phyloP scores from a whole-genome alignment of 92 coral and sea anemone genomes.

The Actinostola sp. region DNA sequence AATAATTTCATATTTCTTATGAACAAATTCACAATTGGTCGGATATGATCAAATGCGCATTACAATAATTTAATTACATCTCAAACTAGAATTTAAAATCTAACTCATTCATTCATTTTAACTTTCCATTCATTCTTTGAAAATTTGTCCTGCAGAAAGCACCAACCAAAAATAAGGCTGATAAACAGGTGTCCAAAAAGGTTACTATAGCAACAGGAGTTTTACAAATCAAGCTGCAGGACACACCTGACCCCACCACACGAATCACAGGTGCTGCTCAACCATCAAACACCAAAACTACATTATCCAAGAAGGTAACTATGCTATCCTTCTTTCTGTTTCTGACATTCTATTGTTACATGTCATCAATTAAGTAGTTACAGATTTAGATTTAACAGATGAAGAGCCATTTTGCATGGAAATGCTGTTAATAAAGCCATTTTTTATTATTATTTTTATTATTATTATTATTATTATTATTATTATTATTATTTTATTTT shows the following conservation, averaged over 20 bases:
- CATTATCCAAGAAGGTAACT: not conserved
- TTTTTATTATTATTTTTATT: too few relatives aligned
- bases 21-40: too few relatives aligned
- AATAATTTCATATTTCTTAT: too few relatives aligned
- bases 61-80: not conserved
- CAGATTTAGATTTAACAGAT: too few relatives aligned
- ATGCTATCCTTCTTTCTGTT: not conserved
- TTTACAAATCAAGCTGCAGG: conserved; percentile 18
- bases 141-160: not conserved
- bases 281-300: not conserved
- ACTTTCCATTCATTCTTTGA: not conserved
- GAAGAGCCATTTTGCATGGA: too few relatives aligned
- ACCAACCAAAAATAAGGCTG: not conserved
- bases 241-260: not conserved
- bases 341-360: too few relatives aligned
- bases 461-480: too few relatives aligned
- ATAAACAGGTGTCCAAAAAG: conserved; percentile 23
- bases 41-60: not conserved
- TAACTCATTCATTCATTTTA: not conserved
- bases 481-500: too few relatives aligned
- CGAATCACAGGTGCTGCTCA: not conserved
- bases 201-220: conserved; percentile 50
- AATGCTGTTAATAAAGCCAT: too few relatives aligned
- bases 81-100: too few relatives aligned
- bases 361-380: too few relatives aligned